Evolutionary conservation across 1,140 invertebrate species (phyloP).

Genomic region (Drosophila trapezifrons): DNA sequence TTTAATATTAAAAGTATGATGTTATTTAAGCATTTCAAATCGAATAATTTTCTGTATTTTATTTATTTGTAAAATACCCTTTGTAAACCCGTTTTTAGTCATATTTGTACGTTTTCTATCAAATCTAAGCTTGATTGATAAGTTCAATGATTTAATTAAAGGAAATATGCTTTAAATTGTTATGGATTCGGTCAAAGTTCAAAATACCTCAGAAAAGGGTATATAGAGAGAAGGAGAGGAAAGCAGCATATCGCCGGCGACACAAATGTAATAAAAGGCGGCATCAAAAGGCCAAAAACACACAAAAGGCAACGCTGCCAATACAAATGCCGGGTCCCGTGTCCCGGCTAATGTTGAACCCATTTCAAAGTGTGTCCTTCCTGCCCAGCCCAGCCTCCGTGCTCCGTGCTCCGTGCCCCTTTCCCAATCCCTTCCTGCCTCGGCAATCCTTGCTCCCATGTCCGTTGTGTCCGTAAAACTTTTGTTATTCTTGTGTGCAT

Average conservation of each 20-base stretch:
- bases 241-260: constrained; percentile 16
- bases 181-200: neutral
- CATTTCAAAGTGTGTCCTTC: constrained; percentile 66
- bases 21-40: no score
- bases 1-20: no score
- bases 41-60: no score
- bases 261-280: constrained; percentile 66
- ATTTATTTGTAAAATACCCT: no score
- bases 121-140: neutral
- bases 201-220: constrained; percentile 5
- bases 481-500: constrained; percentile 57
- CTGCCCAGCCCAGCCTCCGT: constrained; percentile 6
- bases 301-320: constrained; percentile 45
- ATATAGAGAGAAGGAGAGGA: neutral
- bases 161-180: constrained; percentile 12
- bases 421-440: constrained; percentile 5
- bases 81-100: no score
- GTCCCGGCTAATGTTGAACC: constrained; percentile 57
- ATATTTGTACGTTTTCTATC: no score
- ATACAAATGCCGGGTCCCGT: constrained; percentile 53
- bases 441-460: constrained; percentile 25
- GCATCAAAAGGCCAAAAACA: constrained; percentile 64
- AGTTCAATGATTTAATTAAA: constrained; percentile 4
- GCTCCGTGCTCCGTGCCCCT: neutral
- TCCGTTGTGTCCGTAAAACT: constrained; percentile 42